Percentiles rank a stretch among this genome's conserved stretches.
phyloP scores from a whole-genome alignment of 2,888 invertebrate species.

The Hypercompe scribonia region DNA sequence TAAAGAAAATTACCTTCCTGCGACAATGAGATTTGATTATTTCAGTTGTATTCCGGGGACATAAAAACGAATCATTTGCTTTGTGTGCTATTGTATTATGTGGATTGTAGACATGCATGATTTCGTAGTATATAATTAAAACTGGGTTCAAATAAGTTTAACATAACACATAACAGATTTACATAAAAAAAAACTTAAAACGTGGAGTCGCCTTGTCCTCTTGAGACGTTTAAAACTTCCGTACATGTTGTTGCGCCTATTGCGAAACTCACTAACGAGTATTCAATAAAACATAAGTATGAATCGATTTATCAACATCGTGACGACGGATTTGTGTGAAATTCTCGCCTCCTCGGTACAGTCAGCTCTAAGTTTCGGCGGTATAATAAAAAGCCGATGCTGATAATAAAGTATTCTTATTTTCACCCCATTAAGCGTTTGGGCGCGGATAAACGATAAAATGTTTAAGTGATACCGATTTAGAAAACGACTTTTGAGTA shows the following conservation, averaged over 20 bases:
- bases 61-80: slow-evolving; percentile 44
- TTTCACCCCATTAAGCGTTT: slow-evolving; percentile 37
- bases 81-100: slow-evolving; percentile 22
- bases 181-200: slow-evolving; percentile 19
- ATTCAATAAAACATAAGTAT: slow-evolving; percentile 54
- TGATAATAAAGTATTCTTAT: slow-evolving; percentile 46
- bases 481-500: slow-evolving; percentile 16
- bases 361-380: slow-evolving; percentile 31
- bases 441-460: slow-evolving; percentile 31
- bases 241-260: slow-evolving; percentile 32
- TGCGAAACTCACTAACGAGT: slow-evolving; percentile 50
- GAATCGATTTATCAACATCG: slow-evolving; percentile 58
- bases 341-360: slow-evolving; percentile 19
- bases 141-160: slow-evolving; percentile 30
- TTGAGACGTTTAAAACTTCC: slow-evolving; percentile 34
- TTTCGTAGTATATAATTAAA: slow-evolving; percentile 34
- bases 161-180: slow-evolving; percentile 30
- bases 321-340: slow-evolving; percentile 38
- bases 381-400: slow-evolving; percentile 33
- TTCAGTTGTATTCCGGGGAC: slow-evolving; percentile 37
- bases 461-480: slow-evolving; percentile 19
- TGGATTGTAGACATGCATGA: slow-evolving; percentile 6
- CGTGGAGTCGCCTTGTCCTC: slow-evolving; percentile 13
- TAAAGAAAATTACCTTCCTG: slow-evolving; percentile 44
- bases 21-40: slow-evolving; percentile 46